Evolutionary conservation across 2,888 invertebrate species (phyloP), one percentile per base, ranked within the genome.

Genomic region (Drosophila differens): DNA sequence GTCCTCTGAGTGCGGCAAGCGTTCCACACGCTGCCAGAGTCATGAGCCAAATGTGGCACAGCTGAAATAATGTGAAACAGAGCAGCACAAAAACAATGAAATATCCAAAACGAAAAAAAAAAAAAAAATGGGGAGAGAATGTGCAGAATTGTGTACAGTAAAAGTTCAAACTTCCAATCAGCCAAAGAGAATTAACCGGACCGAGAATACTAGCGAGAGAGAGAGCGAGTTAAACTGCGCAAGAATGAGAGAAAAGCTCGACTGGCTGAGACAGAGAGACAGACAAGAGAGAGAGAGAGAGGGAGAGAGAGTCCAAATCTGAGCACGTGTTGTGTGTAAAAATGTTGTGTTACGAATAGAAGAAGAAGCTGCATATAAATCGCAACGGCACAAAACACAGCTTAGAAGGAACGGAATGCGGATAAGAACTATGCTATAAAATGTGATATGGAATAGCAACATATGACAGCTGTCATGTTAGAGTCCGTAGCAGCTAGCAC

Each of bases 401-500:
- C 77, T 76, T 64, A 61, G 58, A 65, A 51, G 37, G 32, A 72
- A 64, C 28, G 66, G 59, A 74, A 66, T 69, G 62, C 41, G 39
- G 32, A 59, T n/a, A 47, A 63, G 55, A 49, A 66, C 73, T 63
- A 72, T 74, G 79, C 70, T 72, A 55, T 65, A 68, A 74, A 88
- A 85, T 85, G 77, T 69, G 65, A 69, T 67, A 71, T 47, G 68
- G 70, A 74, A 79, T 79, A 75, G 80, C 69, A 77, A 77, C 90
- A 86, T 85, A 90, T 86, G 85, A 86, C 90, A 90, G 88, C 85
- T 86, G 85, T 90, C 85, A 82, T 85, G 88, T 89, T 80, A 74
- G 58, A 85, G 76, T 78, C 84, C 58, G 66, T 62, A 79, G 76
- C 82, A 85, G 79, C 69, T 44, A 61, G 63, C 55, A 25, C 4